These are phyloP conservation scores for Shinisaurus crocodilurus DNA, from an alignment of 2,113 vertebrate genomes.

Conservation along the genomic window DNA sequence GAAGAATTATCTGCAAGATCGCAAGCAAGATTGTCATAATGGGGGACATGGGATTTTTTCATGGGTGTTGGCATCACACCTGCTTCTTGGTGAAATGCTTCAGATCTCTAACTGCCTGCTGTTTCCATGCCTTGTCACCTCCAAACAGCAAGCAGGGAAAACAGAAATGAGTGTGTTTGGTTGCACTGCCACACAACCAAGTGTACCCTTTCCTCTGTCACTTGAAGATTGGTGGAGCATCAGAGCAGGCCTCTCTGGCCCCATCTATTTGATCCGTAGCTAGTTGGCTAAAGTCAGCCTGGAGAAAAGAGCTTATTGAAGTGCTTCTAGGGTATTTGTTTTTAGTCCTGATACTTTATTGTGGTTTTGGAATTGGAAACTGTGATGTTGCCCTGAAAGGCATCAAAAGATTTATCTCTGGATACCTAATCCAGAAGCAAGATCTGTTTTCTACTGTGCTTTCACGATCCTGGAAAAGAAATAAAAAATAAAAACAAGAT, in stretches of 20 bases:
- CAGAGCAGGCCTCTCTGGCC: neutral
- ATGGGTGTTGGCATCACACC: too few relatives aligned
- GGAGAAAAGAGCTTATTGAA: neutral
- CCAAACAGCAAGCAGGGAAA: neutral
- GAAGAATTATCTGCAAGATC: too few relatives aligned
- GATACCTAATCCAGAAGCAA: too few relatives aligned
- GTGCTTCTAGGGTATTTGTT: neutral
- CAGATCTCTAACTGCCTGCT: neutral
- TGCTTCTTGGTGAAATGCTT: slow-evolving; percentile 25
- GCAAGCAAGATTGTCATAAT: too few relatives aligned
- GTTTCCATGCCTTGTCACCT: neutral
- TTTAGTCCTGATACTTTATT: neutral
- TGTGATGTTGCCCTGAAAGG: neutral
- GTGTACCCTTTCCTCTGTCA: neutral
- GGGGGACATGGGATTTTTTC: too few relatives aligned
- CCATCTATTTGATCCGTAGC: neutral
- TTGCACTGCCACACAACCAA: neutral
- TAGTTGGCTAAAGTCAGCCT: neutral
- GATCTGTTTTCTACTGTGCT: too few relatives aligned
- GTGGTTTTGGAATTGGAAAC: neutral
- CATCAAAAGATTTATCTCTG: too few relatives aligned
- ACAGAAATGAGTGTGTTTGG: neutral
- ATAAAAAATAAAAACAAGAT: too few relatives aligned
- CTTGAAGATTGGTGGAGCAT: neutral
- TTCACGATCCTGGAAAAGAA: too few relatives aligned